Base-by-base conservation (phyloP, 2,797 vertebrate species). In the Simalia tracyae region DNA sequence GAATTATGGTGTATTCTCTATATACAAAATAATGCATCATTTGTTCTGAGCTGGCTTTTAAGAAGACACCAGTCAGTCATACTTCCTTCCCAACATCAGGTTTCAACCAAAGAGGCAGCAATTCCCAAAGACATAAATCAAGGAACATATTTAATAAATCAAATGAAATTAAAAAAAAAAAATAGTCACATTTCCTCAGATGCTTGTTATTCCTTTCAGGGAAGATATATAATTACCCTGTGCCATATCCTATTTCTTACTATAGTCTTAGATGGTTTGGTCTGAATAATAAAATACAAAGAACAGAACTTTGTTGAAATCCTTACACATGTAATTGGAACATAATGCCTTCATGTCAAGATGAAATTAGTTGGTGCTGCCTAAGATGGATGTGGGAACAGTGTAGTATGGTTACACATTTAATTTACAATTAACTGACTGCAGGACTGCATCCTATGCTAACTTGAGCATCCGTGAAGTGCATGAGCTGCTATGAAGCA, bases 301-400 rank as follows among this genome's bases (percentile, higher is more conserved):
- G 3, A 63, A 57, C 57, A 84, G 6, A 90, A 88, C 42, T 57
- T 92, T 72, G 72, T 57, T 88, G 90, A 90, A 85, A 88, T 76
- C 66, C 86, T 28, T 63, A 59, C 26, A 26, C 28, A 72, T 60
- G 50, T 42, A 60, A 72, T 31, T 85, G 61, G 19, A 87, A 63
- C 59, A 63, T 60, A 72, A 61, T 72, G 57, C n/a, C 56, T 36
- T 92, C 46, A 57, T 90, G 54, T 92, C 76, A 63, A 54, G 60
- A 57, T 61, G 64, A 87, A 63, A 84, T 93, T 61, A 81, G 60
- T 90, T 85, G 89, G 4, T 28, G 9, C 72, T 92, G 15, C 86
- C 24, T 84, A 68, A 91, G 66, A 61, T 17, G 42, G 57, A 60
- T 42, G 54, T 64, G 84, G 81, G 84, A 72, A 88, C 56, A 85